These are phyloP conservation scores for Eupristina koningsbergeri DNA, from an alignment of 1,140 invertebrate genomes.

Conservation along the genomic window DNA sequence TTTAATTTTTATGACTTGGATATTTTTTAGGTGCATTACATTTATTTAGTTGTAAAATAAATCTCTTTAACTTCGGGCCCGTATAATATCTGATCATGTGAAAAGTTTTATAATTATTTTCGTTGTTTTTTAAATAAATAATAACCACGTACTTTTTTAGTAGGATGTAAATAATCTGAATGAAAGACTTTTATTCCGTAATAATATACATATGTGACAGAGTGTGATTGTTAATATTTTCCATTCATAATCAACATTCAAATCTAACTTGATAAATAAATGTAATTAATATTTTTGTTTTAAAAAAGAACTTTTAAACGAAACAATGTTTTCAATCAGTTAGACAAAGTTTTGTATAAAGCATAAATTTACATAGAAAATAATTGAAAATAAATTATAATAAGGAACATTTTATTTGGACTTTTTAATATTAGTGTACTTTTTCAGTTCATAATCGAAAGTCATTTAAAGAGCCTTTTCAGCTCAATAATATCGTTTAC, in stretches of 20 bases:
- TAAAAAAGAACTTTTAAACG: no score
- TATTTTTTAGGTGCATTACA: background rate
- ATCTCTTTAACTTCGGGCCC: background rate
- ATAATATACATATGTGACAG: background rate
- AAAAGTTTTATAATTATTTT: constrained; percentile 21
- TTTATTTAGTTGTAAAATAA: constrained; percentile 2
- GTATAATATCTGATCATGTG: background rate
- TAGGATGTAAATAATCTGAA: background rate
- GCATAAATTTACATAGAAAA: no score
- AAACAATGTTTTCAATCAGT: no score
- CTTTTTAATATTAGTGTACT: no score
- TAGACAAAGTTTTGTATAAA: no score
- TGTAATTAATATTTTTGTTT: no score
- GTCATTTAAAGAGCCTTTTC: no score
- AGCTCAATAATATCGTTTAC: no score
- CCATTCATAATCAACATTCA: background rate
- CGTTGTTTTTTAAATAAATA: constrained; percentile 9
- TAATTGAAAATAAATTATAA: no score
- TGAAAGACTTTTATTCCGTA: constrained; percentile 5
- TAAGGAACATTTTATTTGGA: no score
- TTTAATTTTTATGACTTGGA: constrained; percentile 4
- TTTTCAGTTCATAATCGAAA: no score
- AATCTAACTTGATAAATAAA: no score
- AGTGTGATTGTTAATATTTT: background rate
- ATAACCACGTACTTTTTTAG: background rate